Base-by-base conservation (phyloP, 2,113 vertebrate species). In the Dromiciops gliroides region DNA sequence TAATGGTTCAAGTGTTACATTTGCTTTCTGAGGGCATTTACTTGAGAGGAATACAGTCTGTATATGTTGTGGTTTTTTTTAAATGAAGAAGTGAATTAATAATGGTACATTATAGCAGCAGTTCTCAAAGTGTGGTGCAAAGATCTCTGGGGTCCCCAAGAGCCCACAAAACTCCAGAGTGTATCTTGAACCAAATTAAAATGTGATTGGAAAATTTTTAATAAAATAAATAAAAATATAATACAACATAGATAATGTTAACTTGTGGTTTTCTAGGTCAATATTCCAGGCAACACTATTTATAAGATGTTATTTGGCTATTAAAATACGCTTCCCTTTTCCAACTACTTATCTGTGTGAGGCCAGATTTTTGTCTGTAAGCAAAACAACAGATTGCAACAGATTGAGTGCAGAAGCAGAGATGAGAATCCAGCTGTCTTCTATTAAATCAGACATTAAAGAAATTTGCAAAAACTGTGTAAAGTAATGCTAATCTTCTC, bases 11-110 rank as follows among this genome's bases (percentile, higher is more conserved):
- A 67, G 37, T 67, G 12, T 67, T 67, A 67, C 31, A 37, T 14
- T 67, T 67, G 31, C 12, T 37, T 37, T 67, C 16, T 67, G 56
- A 67, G 16, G 56, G 12, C 28, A 67, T 67, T 37, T 37, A 67
- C 11, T 67, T 67, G 56, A 67, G 31, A 67, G 37, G 12, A 11
- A 67, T 0, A 0, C 0, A 14, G 22, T 50, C 22, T 94, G 8
- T 83, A 83, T 22, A 67, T 83, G 37, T 83, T n/a, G n/a, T n/a
- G n/a, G n/a, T n/a, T n/a, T n/a, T n/a, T 44, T 83, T 83, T 83
- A 83, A 44, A 22, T 22, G 67, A 83, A 83, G 37, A 44, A 5
- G 14, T 83, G 6, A 83, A 83, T 44, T 4, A 22, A 75, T 75
- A 37, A 31, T 75, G 37, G 3, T n/a, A n/a, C 37, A 8, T 19